Conservation (phyloP, 2,113 vertebrate genomes). For the Ondatra zibethicus region DNA sequence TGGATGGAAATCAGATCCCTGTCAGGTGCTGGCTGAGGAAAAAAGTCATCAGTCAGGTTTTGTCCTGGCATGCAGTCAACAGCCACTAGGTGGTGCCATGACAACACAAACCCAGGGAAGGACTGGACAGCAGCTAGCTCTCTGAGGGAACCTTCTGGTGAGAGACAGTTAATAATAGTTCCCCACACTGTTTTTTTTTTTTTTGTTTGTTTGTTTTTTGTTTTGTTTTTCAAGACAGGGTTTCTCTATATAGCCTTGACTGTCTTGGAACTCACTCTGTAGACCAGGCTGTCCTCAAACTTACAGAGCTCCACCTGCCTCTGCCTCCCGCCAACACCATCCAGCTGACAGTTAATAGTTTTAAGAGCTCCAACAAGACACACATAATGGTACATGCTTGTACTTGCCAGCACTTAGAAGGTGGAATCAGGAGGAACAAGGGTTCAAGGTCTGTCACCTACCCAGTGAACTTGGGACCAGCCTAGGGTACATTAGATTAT, state of each 20-base stretch:
- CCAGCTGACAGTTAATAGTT: not conserved
- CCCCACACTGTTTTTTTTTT: no score
- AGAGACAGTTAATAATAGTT: not conserved
- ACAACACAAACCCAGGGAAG: not conserved
- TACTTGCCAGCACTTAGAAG: not conserved
- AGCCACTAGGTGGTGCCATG: conserved; percentile 19
- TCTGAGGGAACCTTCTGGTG: not conserved
- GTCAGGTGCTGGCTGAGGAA: not conserved
- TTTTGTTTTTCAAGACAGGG: no score
- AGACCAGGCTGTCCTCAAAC: no score
- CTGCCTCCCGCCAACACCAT: no score
- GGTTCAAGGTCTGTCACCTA: not conserved
- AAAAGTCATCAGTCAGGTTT: not conserved
- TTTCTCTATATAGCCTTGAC: no score
- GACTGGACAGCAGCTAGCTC: not conserved
- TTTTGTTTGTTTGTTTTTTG: no score
- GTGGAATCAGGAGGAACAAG: not conserved
- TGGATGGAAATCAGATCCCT: not conserved
- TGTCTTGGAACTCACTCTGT: no score
- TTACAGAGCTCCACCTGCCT: no score
- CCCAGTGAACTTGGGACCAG: not conserved
- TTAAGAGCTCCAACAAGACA: not conserved
- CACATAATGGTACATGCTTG: not conserved
- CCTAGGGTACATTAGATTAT: not conserved
- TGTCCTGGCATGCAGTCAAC: not conserved